These are phyloP conservation scores for Stichopus chloronotus DNA, from an alignment of 35 echinoderm and acorn worm genomes.

Conservation along the genomic window DNA sequence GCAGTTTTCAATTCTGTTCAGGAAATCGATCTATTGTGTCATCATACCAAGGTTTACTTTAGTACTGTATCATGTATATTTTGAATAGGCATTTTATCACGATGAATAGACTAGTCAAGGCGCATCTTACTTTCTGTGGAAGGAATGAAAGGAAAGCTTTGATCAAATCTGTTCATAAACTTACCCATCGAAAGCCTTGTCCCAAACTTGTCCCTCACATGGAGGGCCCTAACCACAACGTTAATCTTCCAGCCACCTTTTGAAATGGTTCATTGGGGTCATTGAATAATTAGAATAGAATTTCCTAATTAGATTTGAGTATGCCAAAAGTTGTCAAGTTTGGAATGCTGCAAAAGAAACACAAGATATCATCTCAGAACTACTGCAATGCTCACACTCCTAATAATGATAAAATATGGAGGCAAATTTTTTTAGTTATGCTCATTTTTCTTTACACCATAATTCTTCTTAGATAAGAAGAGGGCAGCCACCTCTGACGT, in stretches of 20 bases:
- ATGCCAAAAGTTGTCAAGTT: background rate
- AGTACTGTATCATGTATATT: no score
- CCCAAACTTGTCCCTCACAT: no score
- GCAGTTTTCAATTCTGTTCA: no score
- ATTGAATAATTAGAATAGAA: background rate
- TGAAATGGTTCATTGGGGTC: background rate
- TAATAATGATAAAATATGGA: background rate
- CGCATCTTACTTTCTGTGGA: no score
- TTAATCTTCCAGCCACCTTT: background rate
- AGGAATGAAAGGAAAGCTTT: no score
- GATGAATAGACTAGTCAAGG: no score
- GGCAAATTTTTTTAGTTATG: background rate
- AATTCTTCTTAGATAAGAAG: background rate
- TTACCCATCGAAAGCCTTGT: no score
- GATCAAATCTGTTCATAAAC: no score
- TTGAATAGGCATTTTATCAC: no score
- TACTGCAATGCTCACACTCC: background rate
- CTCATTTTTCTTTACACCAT: background rate
- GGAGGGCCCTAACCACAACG: background rate
- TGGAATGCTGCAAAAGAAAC: background rate
- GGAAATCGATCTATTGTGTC: no score
- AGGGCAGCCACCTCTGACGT: background rate
- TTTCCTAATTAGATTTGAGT: background rate
- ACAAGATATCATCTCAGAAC: background rate
- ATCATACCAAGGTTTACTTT: no score